Percentiles rank a stretch among this genome's conserved stretches.
Evolutionary conservation across 2,797 vertebrate species (phyloP).

Genomic region (Anguilla marmorata): DNA sequence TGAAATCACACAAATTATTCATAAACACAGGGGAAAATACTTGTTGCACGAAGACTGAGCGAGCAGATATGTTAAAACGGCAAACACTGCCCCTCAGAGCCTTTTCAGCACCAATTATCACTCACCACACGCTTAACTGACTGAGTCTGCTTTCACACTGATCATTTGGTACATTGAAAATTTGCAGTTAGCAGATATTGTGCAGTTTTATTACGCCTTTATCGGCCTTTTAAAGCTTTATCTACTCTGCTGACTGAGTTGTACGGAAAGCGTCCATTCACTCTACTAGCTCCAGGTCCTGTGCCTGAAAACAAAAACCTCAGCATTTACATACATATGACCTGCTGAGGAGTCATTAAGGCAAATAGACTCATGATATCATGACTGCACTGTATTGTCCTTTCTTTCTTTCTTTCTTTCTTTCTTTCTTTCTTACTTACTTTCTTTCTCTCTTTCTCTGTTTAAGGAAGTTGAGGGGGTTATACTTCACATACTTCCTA

Average conservation of each 20-base stretch:
- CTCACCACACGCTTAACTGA: slow-evolving; percentile 9
- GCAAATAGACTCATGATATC: slow-evolving; percentile 53
- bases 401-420: slow-evolving; percentile 55
- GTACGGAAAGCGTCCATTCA: not conserved
- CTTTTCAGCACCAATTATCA: slow-evolving; percentile 16
- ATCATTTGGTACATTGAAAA: slow-evolving; percentile 11
- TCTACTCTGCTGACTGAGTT: not conserved
- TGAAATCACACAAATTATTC: slow-evolving; percentile 37
- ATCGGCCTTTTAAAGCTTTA: slow-evolving; percentile 12
- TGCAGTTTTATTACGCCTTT: slow-evolving; percentile 5
- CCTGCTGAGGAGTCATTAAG: slow-evolving; percentile 61
- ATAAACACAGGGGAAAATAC: slow-evolving; percentile 53
- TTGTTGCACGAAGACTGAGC: slow-evolving; percentile 47
- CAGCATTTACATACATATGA: slow-evolving; percentile 63
- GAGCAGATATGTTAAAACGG: slow-evolving; percentile 53
- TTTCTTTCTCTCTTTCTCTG: not conserved
- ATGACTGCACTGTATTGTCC: slow-evolving; percentile 14
- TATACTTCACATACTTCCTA: not conserved
- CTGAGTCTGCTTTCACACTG: not conserved
- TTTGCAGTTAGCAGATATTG: slow-evolving; percentile 11
- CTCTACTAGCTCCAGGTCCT: slow-evolving; percentile 51
- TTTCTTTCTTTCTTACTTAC: slow-evolving; percentile 37
- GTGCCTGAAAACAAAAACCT: slow-evolving; percentile 51
- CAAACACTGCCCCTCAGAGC: slow-evolving; percentile 4
- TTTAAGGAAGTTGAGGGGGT: not conserved